Percentiles rank a stretch among this genome's conserved stretches.
phyloP scores from a whole-genome alignment of 2,888 invertebrate species.

The Epistrophe grossulariae region DNA sequence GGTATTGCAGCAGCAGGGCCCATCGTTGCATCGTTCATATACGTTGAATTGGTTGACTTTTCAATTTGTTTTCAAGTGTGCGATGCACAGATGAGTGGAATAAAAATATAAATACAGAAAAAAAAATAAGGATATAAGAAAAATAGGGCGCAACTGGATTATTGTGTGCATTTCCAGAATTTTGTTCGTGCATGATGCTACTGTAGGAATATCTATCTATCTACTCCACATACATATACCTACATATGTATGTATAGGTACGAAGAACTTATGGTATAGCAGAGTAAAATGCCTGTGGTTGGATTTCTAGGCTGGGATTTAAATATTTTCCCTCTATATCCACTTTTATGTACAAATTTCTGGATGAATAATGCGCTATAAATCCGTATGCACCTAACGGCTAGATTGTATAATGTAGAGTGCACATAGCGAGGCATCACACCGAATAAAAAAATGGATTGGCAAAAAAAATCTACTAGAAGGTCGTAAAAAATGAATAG shows the following conservation, averaged over 20 bases:
- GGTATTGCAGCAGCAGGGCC: slow-evolving; percentile 47
- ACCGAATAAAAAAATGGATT: slow-evolving; percentile 39
- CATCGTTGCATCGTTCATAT: slow-evolving; percentile 61
- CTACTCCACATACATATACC: neutral
- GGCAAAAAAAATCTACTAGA: slow-evolving; percentile 57
- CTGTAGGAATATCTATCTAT: slow-evolving; percentile 1
- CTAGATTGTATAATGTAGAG: slow-evolving; percentile 37
- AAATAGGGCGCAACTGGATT: slow-evolving; percentile 59
- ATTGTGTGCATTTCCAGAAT: slow-evolving; percentile 47
- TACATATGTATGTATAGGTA: neutral
- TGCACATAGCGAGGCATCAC: slow-evolving; percentile 18
- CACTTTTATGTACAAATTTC: slow-evolving; percentile 30
- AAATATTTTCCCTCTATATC: slow-evolving; percentile 31
- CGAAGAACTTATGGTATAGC: slow-evolving; percentile 29
- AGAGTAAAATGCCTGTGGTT: slow-evolving; percentile 51
- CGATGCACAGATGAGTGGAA: slow-evolving; percentile 34
- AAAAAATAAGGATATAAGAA: slow-evolving; percentile 37
- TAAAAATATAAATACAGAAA: slow-evolving; percentile 43
- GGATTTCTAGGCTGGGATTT: slow-evolving; percentile 55
- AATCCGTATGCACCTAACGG: slow-evolving; percentile 65
- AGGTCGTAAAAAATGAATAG: slow-evolving; percentile 63
- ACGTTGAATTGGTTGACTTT: slow-evolving; percentile 75
- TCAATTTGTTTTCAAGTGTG: slow-evolving; percentile 75
- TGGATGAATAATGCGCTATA: slow-evolving; percentile 67
- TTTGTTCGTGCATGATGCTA: slow-evolving; percentile 20